Base-by-base conservation (phyloP, 2,797 vertebrate species). In the Austrolebias charrua region DNA sequence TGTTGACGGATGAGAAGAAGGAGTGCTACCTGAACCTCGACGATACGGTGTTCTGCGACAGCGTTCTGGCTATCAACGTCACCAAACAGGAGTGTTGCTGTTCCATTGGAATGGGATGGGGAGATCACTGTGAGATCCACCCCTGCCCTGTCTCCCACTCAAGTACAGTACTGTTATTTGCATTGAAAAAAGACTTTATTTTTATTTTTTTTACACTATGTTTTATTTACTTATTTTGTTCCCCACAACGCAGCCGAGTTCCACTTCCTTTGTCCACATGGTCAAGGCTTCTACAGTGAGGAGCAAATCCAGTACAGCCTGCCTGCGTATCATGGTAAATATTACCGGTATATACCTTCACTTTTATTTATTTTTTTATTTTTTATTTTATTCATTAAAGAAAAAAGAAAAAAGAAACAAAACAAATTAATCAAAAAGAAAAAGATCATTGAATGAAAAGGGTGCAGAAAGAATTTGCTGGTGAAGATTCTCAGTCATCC, bases 21-120 rank as follows among this genome's bases (percentile, higher is more conserved):
- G 95, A 98, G 64, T 97, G 95, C 69, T 98, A 97, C 83, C 90
- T 96, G 74, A 96, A 95, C 90, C 93, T 98, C 1, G 95, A 98
- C 5, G 96, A 98, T 88, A 94, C 95, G 0, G 93, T 97, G 77
- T 97, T 98, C 92, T 98, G 96, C 10, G 95, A 96, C 90, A 96
- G 95, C 3, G 95, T 98, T 45, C 88, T 98, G 61, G 96, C 95
- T 63, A 95, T 94, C 76, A 98, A 97, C 10, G 91, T 98, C 75
- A 95, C 94, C 49, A 95, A 94, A 75, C 94, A 95, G 74, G 95
- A 98, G 80, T 98, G 96, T 80, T 98, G 96, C 83, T 98, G 95
- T 86, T 95, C 96, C 0, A 93, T 98, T 0, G 96, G 96, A 0
- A 94, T 96, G 1, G 95, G 96, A 60, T 98, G 96, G 96, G 96